A percentile compares a stretch with the other conserved stretches of the same genome.
These are phyloP conservation scores for Hydrotaea cyrtoneurina DNA, from an alignment of 2,888 invertebrate genomes.

Conservation along the genomic window DNA sequence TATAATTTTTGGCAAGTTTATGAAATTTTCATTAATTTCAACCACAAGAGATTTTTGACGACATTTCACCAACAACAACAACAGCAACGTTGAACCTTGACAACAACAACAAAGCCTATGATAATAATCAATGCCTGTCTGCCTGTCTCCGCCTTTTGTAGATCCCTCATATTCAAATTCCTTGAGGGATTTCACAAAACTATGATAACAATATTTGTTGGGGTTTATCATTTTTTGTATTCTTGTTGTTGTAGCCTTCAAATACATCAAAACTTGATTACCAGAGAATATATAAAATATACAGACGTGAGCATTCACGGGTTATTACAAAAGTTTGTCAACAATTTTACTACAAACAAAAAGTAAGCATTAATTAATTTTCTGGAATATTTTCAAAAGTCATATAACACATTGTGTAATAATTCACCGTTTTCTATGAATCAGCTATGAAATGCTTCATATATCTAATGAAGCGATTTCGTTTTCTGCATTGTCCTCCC, in stretches of 20 bases:
- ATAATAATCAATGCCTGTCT: slow-evolving; percentile 55
- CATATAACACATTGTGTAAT: too few species aligned
- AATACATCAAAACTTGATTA: neutral
- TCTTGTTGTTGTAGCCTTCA: neutral
- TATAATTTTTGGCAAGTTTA: slow-evolving; percentile 67
- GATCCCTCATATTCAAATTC: slow-evolving; percentile 46
- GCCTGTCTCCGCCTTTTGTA: neutral
- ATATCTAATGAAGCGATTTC: too few species aligned
- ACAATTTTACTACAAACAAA: too few species aligned
- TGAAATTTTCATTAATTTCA: slow-evolving; percentile 69
- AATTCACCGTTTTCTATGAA: too few species aligned
- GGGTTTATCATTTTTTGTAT: neutral
- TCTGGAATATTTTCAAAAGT: too few species aligned
- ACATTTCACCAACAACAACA: slow-evolving; percentile 58
- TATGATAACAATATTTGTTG: slow-evolving; percentile 21
- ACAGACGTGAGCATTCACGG: neutral
- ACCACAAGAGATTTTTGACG: slow-evolving; percentile 65
- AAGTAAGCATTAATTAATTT: too few species aligned
- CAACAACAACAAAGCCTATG: slow-evolving; percentile 25
- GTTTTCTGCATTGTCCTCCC: too few species aligned
- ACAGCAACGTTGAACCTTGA: neutral
- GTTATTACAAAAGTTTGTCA: neutral
- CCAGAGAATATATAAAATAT: neutral
- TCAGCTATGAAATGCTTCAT: too few species aligned
- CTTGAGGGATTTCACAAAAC: slow-evolving; percentile 50